Base-by-base conservation (phyloP, 2,888 invertebrate genomes). In the Aethes cnicana region DNA sequence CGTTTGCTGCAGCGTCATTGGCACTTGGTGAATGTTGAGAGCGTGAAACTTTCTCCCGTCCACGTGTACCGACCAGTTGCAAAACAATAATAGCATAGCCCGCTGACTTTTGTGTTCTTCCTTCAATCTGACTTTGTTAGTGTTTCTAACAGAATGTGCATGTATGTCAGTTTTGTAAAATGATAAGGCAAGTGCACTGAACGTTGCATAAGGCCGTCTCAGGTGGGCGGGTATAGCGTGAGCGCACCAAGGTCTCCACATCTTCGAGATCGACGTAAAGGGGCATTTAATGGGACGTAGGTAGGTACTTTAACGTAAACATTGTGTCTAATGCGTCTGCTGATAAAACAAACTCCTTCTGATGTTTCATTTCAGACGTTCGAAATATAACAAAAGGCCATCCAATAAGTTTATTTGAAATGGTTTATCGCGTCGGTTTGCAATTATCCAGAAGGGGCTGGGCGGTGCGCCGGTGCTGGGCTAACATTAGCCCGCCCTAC, bases 401-500 rank as follows among this genome's bases (percentile, higher is more conserved):
- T n/a, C 28, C 5, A 11, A 4, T 35, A 1, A 18, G 2, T 30
- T 32, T 7, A 37, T 37, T 28, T 18, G 33, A 16, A 12, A 3
- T 17, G 18, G 16, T 55, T 21, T 28, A 43, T 8, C 66, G 58
- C 59, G 68, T 71, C 58, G 66, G 60, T 72, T 75, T 73, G 68
- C 62, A 74, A 67, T 70, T 63, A 74, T 75, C 69, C 73, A 74
- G 73, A 73, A 72, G 75, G 64, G 69, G 68, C 66, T 64, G 64
- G 62, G 72, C 70, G 69, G 64, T 76, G 77, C 71, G 72, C 59
- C 63, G 58, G 66, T 71, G 74, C 68, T 62, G 73, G 60, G 77
- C 86, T 84, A 87, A 84, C 80, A 81, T 86, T 86, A 86, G 84
- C 77, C 66, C 74, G 81, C 69, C 81, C 81, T 78, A 82, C 80